Percentiles rank a stretch among this genome's conserved stretches.
Conservation (phyloP, 2,113 vertebrate genomes). For the human (Homo sapiens) region DNA sequence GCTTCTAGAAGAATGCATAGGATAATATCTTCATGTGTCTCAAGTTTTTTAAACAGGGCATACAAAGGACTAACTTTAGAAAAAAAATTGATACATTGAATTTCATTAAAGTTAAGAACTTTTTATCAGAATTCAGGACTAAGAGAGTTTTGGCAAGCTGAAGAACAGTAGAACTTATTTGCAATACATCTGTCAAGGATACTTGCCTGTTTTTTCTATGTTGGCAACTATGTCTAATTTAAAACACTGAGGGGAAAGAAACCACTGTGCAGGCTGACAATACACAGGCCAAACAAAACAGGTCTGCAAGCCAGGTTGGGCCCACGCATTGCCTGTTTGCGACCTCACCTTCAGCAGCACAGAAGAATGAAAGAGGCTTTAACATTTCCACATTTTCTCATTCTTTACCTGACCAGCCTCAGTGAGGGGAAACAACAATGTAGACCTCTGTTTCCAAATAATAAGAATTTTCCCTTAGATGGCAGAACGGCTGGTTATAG, state of each 20-base stretch:
- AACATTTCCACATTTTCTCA: slow-evolving; percentile 1
- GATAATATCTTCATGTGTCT: slow-evolving; percentile 56
- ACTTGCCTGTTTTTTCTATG: slow-evolving; percentile 43
- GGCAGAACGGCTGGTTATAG: background rate
- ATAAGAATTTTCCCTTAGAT: background rate
- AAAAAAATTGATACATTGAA: slow-evolving; percentile 42
- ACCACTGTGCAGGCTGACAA: slow-evolving; percentile 38
- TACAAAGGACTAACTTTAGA: slow-evolving; percentile 23
- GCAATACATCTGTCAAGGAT: slow-evolving; percentile 62
- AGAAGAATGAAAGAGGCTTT: background rate
- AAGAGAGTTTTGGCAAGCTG: slow-evolving; percentile 63
- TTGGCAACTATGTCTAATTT: slow-evolving; percentile 66
- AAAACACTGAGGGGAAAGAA: slow-evolving; percentile 15
- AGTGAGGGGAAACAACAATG: slow-evolving; percentile 1
- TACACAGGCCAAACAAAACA: slow-evolving; percentile 66
- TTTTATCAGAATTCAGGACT: slow-evolving; percentile 60
- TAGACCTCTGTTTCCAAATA: slow-evolving; percentile 4
- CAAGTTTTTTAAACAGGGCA: background rate
- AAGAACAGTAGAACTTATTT: slow-evolving; percentile 63
- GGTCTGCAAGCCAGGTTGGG: background rate
- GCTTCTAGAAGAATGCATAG: slow-evolving; percentile 44
- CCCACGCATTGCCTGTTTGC: background rate
- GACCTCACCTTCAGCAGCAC: slow-evolving; percentile 23
- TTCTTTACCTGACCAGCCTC: slow-evolving; percentile 40
- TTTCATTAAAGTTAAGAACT: slow-evolving; percentile 65